phyloP scores from a whole-genome alignment of 92 coral and sea anemone genomes.

The Bergia sp. region DNA sequence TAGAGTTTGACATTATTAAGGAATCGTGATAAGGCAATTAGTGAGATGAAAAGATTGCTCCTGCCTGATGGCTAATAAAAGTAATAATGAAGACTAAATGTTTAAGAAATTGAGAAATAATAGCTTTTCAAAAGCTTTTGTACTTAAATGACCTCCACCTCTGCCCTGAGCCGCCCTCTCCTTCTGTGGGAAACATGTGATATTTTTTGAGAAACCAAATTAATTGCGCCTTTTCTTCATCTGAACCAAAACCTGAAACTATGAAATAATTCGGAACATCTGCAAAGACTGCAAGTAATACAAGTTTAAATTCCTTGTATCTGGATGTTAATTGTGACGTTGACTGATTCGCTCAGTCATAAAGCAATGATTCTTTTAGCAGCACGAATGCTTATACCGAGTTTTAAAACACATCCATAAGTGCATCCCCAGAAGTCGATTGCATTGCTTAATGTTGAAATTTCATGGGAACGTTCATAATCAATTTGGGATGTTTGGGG shows the following conservation, averaged over 20 bases:
- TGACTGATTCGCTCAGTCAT: conserved; percentile 40
- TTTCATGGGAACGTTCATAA: background rate
- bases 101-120: conserved; percentile 33
- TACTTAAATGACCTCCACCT: conserved; percentile 14
- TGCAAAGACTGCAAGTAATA: conserved; percentile 22
- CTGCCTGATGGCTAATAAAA: background rate
- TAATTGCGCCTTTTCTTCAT: background rate
- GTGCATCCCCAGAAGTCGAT: background rate
- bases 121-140: conserved; percentile 31
- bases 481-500: background rate
- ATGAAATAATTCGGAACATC: conserved; percentile 33
- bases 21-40: conserved; percentile 11
- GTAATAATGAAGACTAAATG: conserved; percentile 32
- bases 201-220: conserved; percentile 22
- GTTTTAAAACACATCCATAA: background rate
- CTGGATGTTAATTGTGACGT: conserved; percentile 10
- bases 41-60: conserved; percentile 38
- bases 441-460: background rate
- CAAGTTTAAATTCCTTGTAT: conserved; percentile 35
- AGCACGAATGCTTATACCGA: background rate
- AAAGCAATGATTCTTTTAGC: background rate
- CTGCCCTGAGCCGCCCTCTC: background rate
- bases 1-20: background rate
- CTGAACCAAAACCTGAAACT: conserved; percentile 6
- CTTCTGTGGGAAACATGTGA: conserved; percentile 1